Evolutionary conservation across 2,888 invertebrate species (phyloP).

Genomic region (Timema podura): DNA sequence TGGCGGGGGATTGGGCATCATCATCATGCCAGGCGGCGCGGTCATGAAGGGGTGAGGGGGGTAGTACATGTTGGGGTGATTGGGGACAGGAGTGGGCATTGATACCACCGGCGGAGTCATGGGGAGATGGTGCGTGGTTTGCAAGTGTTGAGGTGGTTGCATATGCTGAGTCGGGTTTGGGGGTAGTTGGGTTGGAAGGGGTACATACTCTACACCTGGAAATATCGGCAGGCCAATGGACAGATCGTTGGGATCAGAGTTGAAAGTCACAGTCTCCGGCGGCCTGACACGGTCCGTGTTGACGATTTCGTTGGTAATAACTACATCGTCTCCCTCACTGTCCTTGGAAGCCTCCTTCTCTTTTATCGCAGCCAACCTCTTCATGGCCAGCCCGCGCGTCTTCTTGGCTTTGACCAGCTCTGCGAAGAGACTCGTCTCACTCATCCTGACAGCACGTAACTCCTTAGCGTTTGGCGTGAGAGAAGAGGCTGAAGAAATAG

Average conservation of each 20-base stretch:
- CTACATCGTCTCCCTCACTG: constrained; percentile 34
- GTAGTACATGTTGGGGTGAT: constrained; percentile 1
- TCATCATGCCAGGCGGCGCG: constrained; percentile 6
- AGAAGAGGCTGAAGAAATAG: constrained; percentile 23
- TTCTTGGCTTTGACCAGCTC: constrained; percentile 83
- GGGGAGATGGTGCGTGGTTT: not conserved
- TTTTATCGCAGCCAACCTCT: constrained; percentile 58
- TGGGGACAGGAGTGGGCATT: not conserved
- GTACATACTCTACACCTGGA: constrained; percentile 3
- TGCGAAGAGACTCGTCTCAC: constrained; percentile 84
- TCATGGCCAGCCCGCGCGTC: constrained; percentile 70
- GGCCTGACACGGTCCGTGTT: not conserved
- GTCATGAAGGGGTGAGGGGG: not conserved
- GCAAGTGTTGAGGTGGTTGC: not conserved
- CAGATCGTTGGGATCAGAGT: constrained; percentile 34
- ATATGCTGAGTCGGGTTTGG: not conserved
- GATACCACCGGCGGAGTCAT: not conserved
- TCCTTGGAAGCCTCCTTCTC: constrained; percentile 58
- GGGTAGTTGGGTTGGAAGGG: not conserved
- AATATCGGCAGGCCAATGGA: not conserved
- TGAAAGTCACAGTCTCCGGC: no score
- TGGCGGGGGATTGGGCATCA: not conserved
- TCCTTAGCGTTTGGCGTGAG: constrained; percentile 24
- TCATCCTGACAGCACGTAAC: constrained; percentile 62
- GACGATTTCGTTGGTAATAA: constrained; percentile 5